Base-by-base conservation (phyloP, 2,888 invertebrate species). In the Caenorhabditis drosophilae region DNA sequence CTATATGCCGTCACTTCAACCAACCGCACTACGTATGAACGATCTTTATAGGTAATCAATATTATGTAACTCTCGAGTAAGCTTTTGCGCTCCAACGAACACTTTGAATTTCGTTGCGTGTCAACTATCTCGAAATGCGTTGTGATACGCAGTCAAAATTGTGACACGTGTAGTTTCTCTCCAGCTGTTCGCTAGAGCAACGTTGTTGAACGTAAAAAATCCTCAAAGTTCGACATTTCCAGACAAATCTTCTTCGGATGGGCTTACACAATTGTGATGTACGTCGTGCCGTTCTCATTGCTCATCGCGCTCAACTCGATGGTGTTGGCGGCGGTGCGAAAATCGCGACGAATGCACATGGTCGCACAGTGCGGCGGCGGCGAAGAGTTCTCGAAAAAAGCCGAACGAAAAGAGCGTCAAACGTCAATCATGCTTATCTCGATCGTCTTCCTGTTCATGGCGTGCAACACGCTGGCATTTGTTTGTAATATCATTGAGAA, bases 281-380 rank as follows among this genome's bases (percentile, higher is more conserved):
- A 80, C 51, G 76, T 71, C 18, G 59, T 82, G 18, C 82, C 82
- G 4, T 82, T 82, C 64, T 67, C 76, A 2, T 58, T 81, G 27
- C 68, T 82, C 42, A 82, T 82, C 36, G 74, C 67, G 4, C 76
- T 82, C 49, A 82, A 82, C 63, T 71, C 82, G 44, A 77, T 77
- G 75, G 82, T 82, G 9, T 72, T 82, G 22, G 42, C 61, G 15
- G 82, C 82, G 11, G 81, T 82, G 27, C 51, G 73, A 22, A 40
- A 60, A 34, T 69, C 69, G 20, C 62, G 76, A 27, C 36, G 74
- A 22, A 66, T 67, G 71, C 74, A 76, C 51, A 69, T 71, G 70
- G 70, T 69, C 9, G 57, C 64, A 15, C 73, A 73, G 70, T 69
- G 71, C 38, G 70, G 71, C 0, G 61, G 47, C 7, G 74, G 60